Evolutionary conservation across 30 jellyfish, hydroid and myxozoan species (phyloP), one percentile per base, ranked within the genome.

Genomic region (Phacellophora camtschatica): DNA sequence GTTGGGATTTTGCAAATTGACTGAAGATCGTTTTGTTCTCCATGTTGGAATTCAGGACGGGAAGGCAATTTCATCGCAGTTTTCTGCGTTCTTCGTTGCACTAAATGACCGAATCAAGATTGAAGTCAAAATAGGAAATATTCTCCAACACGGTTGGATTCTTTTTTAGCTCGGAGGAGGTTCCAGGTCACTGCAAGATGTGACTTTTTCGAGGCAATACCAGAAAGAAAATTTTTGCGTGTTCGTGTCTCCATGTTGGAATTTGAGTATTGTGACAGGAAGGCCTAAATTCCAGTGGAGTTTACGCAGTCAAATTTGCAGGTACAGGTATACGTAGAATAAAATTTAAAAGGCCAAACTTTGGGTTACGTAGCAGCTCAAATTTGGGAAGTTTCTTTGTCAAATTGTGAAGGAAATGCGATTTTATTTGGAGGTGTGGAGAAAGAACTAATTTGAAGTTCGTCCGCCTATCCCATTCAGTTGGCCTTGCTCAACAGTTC

Each of bases 1-100:
- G 89, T 87, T 66, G 86, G 87, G 88, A 64, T 54, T 66, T 77
- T 61, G 77, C n/a, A n/a, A n/a, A n/a, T n/a, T n/a, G n/a, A n/a
- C n/a, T n/a, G n/a, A 42, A 53, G 55, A 24, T 65, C 62, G 53
- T 59, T 64, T 72, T 62, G 76, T 69, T 81, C 95, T 83, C 95
- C 95, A 83, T 83, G 36, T 83, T 83, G 95, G 85, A 83, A 46
- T 71, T 37, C 83, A 30, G 23, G 82, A 20, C 45, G 76, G 74
- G 65, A 51, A 67, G 57, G 25, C 24, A 43, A 10, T 33, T 10
- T 49, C 18, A 4, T 31, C 64, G 51, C 67, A 48, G 63, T 62
- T 73, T 22, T 48, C 45, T 36, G 5, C 59, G 22, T 5, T 67
- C 65, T 51, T 73, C 43, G 22, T 2, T n/a, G 76, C 48, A 28